Percentiles rank a stretch among this genome's conserved stretches.
Conservation (phyloP, 2,113 vertebrate genomes). For the Phaetusa simplex region DNA sequence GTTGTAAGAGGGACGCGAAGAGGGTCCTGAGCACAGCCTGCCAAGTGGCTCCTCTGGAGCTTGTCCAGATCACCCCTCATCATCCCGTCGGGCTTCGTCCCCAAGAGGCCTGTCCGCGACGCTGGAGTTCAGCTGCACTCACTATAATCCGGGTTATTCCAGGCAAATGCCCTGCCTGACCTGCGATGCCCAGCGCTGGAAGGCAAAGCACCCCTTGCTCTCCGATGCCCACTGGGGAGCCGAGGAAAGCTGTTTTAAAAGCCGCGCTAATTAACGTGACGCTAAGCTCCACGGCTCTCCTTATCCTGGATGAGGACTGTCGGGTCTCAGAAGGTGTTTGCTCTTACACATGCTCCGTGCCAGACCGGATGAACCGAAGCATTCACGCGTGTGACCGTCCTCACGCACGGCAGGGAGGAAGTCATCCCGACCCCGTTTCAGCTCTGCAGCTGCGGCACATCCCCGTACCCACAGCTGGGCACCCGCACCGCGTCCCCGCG, state of each 20-base stretch:
- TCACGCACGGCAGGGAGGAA: neutral
- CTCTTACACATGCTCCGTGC: accelerated
- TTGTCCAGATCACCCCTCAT: neutral
- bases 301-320: neutral
- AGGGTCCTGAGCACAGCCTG: neutral
- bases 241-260: neutral
- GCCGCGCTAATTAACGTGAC: accelerated
- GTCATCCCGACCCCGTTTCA: accelerated
- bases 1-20: neutral
- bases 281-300: neutral
- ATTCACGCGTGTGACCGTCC: accelerated
- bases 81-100: neutral
- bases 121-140: neutral
- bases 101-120: neutral
- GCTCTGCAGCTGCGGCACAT: neutral
- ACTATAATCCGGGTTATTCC: neutral
- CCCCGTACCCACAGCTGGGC: neutral
- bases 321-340: neutral
- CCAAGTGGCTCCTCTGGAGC: neutral
- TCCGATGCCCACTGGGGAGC: neutral
- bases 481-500: accelerated
- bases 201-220: neutral
- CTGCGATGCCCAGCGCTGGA: neutral
- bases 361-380: neutral
- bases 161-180: neutral